Conservation (phyloP, 2,797 vertebrate species). For the Tokudaia tokunoshimensis region DNA sequence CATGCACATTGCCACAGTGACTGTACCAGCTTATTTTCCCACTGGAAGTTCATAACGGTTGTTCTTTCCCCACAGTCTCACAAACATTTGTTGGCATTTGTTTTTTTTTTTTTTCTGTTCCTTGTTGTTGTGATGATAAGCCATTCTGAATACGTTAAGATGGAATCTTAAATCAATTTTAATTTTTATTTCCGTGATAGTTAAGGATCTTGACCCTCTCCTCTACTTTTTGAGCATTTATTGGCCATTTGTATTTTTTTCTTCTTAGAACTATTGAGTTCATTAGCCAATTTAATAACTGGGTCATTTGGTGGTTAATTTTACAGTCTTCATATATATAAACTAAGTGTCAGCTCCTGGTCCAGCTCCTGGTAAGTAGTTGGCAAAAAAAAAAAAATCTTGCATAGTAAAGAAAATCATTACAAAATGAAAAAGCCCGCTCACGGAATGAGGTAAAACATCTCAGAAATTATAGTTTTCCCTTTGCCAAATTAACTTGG, state of each 20-base stretch:
- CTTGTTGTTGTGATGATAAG: not conserved
- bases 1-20: not conserved
- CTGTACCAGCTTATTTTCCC: not conserved
- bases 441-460: not conserved
- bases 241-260: not conserved
- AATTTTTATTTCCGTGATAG: not conserved
- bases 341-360: not conserved
- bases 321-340: not conserved
- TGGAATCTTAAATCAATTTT: not conserved
- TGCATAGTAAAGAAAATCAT: not conserved
- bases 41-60: not conserved
- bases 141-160: not conserved
- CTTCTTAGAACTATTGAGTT: not conserved
- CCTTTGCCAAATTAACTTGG: conserved; percentile 2
- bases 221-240: not conserved
- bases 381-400: not conserved
- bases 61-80: not conserved
- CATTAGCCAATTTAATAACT: not conserved
- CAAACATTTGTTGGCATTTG: not conserved
- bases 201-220: not conserved
- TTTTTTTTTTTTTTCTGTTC: not conserved
- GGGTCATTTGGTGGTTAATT: not conserved
- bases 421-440: not conserved
- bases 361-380: not conserved
- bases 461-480: not conserved